Evolutionary conservation across 2,888 invertebrate genomes (phyloP).

Genomic region (Nowickia ferox): DNA sequence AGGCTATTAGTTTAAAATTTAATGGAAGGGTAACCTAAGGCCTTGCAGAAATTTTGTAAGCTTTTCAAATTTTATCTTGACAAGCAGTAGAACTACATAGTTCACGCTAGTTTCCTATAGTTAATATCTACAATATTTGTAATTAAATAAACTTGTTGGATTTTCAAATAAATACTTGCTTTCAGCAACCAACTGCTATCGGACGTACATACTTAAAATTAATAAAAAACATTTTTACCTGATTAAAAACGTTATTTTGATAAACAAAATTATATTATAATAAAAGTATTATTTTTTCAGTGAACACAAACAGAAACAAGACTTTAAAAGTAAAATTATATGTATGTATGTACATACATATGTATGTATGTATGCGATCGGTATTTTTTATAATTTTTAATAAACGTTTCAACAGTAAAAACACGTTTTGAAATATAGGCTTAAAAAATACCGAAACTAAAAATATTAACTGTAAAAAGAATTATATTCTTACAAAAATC

Average conservation of each 20-base stretch:
- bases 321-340: neutral
- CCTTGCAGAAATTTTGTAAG: too few species aligned
- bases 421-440: conserved; percentile 38
- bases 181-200: neutral
- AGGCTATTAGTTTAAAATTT: too few species aligned
- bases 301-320: neutral
- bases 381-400: conserved; percentile 32
- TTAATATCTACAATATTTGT: neutral
- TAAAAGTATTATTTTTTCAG: neutral
- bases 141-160: neutral
- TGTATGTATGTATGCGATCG: neutral
- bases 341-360: too few species aligned
- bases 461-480: conserved; percentile 49
- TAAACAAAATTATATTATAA: conserved; percentile 4
- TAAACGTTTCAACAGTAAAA: conserved; percentile 59
- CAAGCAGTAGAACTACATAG: neutral
- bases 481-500: conserved; percentile 54
- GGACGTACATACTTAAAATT: neutral
- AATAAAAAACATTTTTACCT: neutral
- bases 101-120: neutral
- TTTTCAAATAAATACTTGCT: neutral
- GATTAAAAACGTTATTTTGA: conserved; percentile 6
- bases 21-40: too few species aligned
- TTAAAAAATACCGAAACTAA: conserved; percentile 49
- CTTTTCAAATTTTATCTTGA: too few species aligned